Percentiles rank a stretch among this genome's conserved stretches.
Conservation (phyloP, 2,113 vertebrate species). For the Pelusios castaneus region DNA sequence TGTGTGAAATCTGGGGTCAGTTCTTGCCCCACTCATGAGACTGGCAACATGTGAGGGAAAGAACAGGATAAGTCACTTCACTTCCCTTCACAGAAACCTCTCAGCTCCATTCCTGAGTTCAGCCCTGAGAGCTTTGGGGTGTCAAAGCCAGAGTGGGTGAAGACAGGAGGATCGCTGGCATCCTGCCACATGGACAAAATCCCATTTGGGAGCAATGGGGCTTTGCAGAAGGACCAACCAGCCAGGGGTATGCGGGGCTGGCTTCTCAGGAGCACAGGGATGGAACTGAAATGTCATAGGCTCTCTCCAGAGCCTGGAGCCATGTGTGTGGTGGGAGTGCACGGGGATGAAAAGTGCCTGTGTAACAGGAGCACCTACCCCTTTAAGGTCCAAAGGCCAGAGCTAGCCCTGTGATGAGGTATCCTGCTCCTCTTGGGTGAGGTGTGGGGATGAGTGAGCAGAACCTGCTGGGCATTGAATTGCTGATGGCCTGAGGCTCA, state of each 20-base stretch:
- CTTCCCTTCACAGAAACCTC: background rate
- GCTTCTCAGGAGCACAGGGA: background rate
- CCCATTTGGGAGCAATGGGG: too few species aligned
- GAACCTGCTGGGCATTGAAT: too few species aligned
- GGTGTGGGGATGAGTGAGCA: too few species aligned
- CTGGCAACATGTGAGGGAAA: too few species aligned
- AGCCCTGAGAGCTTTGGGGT: background rate
- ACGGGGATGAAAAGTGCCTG: background rate
- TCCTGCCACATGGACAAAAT: background rate
- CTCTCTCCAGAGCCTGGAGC: background rate
- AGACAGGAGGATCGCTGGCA: background rate
- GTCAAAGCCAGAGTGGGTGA: background rate
- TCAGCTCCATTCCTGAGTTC: background rate
- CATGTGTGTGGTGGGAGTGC: background rate
- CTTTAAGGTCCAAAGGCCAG: too few species aligned
- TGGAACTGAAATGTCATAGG: background rate
- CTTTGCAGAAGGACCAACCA: background rate
- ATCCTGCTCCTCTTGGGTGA: too few species aligned
- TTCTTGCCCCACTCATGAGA: background rate
- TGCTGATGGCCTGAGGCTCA: too few species aligned
- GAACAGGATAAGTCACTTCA: background rate
- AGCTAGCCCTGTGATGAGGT: too few species aligned
- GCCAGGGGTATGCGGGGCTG: background rate
- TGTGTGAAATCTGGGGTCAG: background rate
- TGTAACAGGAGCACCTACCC: too few species aligned